These are phyloP conservation scores for Gryllus longicercus DNA, from an alignment of 2,888 invertebrate species.

Conservation along the genomic window DNA sequence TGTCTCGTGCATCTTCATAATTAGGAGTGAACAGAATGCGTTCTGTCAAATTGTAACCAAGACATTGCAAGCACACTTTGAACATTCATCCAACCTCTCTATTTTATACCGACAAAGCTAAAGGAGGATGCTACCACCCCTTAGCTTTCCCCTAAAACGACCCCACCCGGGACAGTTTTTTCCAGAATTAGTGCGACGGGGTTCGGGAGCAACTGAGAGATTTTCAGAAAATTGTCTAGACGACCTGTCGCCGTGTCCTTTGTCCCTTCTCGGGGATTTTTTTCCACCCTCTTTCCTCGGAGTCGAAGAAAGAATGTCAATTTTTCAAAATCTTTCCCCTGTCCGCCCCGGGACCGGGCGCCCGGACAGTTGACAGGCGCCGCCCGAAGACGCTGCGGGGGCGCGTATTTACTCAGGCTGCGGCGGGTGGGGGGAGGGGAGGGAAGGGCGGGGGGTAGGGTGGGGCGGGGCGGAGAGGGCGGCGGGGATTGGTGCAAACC, in stretches of 20 bases:
- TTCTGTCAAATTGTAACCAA: no score
- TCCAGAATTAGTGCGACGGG: background rate
- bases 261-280: constrained; percentile 1
- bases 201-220: background rate
- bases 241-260: constrained; percentile 8
- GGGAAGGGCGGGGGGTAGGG: background rate
- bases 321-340: constrained; percentile 17
- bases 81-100: no score
- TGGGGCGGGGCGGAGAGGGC: background rate
- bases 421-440: background rate
- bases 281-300: background rate
- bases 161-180: background rate
- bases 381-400: background rate
- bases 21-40: no score
- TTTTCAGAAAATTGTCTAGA: constrained; percentile 4
- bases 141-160: no score
- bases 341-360: background rate
- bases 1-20: no score
- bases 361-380: constrained; percentile 1
- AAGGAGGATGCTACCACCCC: no score
- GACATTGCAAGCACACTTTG: no score
- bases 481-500: background rate
- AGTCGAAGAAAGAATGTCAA: constrained; percentile 17
- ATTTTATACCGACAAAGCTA: no score
- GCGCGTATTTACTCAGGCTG: background rate